Evolutionary conservation across 2,113 vertebrate species (phyloP), one percentile per base, ranked within the genome.

Genomic region (Pyrgilauda ruficollis): DNA sequence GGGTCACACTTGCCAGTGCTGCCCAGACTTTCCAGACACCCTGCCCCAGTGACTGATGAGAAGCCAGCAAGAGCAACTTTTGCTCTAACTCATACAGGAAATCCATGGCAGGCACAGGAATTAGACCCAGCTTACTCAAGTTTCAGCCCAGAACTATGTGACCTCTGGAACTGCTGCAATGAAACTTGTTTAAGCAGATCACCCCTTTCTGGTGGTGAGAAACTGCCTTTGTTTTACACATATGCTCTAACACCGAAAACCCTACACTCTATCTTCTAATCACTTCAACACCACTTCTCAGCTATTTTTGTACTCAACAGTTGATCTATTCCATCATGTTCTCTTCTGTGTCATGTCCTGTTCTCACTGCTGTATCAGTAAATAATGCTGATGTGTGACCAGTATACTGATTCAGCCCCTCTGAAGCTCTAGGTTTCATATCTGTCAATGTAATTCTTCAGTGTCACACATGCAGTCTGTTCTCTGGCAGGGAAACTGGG

Each of bases 31-130:
- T 66, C 62, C 74, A 83, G 58, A 49, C 30, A 72, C 22, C 15
- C 30, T 47, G 66, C 11, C 33, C 4, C 0, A 9, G 21, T 0
- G 2, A 26, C 13, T 13, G 61, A 7, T 11, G 18, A 2, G 46
- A 79, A 44, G 22, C 4, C 55, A 47, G 22, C 58, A 43, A 73
- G 44, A 15, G 11, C 20, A 44, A 55, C 59, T 91, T 91, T 77
- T 93, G 66, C 47, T 83, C 11, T 85, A 77, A 79, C 18, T 95
- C 84, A 77, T 30, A 74, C 64, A 86, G 76, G 61, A 95, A 96
- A 83, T 58, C 55, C 53, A 83, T 4, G 15, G 17, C 44, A 84
- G 56, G 39, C n/a, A 5, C 68, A 93, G 75, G 82, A 94, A 78
- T 47, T 35, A 69, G 30, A 63, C 24, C 13, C 15, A 13, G 35